Conservation (phyloP, 2,797 vertebrate genomes). For the Phataginus tetradactyla region DNA sequence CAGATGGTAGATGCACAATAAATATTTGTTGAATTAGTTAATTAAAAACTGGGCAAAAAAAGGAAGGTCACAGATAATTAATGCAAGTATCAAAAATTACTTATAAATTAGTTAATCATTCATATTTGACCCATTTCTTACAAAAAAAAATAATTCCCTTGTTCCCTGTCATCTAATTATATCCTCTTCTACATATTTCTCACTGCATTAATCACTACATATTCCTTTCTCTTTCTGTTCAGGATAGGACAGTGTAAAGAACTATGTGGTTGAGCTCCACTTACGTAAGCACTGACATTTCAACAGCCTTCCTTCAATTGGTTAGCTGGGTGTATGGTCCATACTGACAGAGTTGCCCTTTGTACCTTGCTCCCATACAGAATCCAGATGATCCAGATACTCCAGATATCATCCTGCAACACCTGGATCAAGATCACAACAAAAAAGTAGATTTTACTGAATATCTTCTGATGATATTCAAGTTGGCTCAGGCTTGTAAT, state of each 20-base stretch:
- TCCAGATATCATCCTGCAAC: slow-evolving; percentile 77
- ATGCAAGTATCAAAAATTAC: background rate
- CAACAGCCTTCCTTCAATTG: background rate
- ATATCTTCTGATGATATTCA: slow-evolving; percentile 83
- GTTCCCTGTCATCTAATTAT: background rate
- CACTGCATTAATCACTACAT: background rate
- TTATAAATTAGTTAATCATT: slow-evolving; percentile 29
- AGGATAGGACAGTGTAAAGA: background rate
- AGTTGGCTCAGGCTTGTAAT: slow-evolving; percentile 79
- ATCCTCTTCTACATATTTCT: background rate
- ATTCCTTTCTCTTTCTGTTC: background rate
- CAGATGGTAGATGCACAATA: background rate
- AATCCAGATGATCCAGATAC: slow-evolving; percentile 82
- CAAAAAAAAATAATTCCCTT: background rate
- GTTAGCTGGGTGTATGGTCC: background rate
- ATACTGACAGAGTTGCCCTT: background rate
- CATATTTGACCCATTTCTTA: slow-evolving; percentile 34
- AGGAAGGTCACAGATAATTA: background rate
- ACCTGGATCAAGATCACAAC: slow-evolving; percentile 79
- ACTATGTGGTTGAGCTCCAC: background rate
- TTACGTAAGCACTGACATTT: background rate
- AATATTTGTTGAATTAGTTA: background rate
- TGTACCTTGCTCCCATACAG: slow-evolving; percentile 74
- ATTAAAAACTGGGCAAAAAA: background rate
- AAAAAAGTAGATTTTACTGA: slow-evolving; percentile 83